Evolutionary conservation across 2,888 invertebrate species (phyloP).

Genomic region (Metalampra italica): DNA sequence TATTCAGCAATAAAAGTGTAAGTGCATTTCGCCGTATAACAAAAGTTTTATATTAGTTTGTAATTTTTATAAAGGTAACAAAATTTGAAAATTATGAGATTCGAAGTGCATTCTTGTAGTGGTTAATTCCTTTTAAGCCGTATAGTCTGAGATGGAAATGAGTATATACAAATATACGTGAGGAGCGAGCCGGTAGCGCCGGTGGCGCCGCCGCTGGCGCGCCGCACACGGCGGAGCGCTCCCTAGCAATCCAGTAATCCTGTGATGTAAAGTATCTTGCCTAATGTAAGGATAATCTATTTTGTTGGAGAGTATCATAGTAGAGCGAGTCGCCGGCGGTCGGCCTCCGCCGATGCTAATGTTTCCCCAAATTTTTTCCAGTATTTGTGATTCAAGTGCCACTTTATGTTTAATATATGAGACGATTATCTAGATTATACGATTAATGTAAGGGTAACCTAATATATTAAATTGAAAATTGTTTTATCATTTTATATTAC

Average conservation of each 20-base stretch:
- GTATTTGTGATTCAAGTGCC: conserved; percentile 89
- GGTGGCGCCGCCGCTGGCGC: conserved; percentile 20
- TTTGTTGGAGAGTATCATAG: conserved; percentile 59
- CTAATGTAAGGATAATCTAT: conserved; percentile 72
- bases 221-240: conserved; percentile 20
- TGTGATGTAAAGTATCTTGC: conserved; percentile 73
- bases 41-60: conserved; percentile 67
- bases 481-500: conserved; percentile 80
- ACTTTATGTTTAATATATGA: conserved; percentile 85
- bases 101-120: conserved; percentile 77
- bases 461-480: conserved; percentile 78
- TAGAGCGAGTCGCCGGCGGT: conserved; percentile 49
- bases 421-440: conserved; percentile 80
- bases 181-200: conserved; percentile 29
- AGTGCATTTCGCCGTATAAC: conserved; percentile 70
- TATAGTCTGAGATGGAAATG: conserved; percentile 69
- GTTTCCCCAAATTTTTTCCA: conserved; percentile 83
- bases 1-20: conserved; percentile 74
- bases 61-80: conserved; percentile 68
- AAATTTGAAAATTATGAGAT: conserved; percentile 73
- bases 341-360: conserved; percentile 64
- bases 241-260: conserved; percentile 51
- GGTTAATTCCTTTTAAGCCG: conserved; percentile 73
- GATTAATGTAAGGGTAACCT: conserved; percentile 79
- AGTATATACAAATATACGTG: conserved; percentile 35